These are phyloP conservation scores for Troides aeacus DNA, from an alignment of 2,888 invertebrate genomes.

Conservation along the genomic window DNA sequence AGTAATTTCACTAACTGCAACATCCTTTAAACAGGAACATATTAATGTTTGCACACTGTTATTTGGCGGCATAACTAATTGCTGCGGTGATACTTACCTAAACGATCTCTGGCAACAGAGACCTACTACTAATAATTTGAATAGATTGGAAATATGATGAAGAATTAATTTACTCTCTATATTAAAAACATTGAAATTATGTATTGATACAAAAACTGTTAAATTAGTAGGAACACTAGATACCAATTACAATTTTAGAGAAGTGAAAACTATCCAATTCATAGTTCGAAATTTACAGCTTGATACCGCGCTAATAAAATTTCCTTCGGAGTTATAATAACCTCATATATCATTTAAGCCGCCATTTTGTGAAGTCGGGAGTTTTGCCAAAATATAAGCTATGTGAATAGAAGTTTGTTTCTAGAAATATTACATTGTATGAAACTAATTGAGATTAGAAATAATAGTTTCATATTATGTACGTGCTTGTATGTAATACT, in stretches of 20 bases:
- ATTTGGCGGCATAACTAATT: no score
- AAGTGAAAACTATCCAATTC: conserved; percentile 15
- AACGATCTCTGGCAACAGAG: no score
- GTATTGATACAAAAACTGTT: neutral
- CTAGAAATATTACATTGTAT: neutral
- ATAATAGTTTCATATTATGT: neutral
- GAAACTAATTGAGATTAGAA: conserved; percentile 2
- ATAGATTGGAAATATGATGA: no score
- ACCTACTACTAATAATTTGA: no score
- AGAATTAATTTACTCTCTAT: no score
- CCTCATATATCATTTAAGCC: conserved; percentile 21
- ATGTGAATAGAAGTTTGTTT: conserved; percentile 7
- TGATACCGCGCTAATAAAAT: conserved; percentile 24
- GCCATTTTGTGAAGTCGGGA: conserved; percentile 21
- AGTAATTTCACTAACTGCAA: no score
- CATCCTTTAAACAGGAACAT: no score
- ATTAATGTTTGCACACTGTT: no score
- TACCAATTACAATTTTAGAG: neutral
- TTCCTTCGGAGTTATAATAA: conserved; percentile 26
- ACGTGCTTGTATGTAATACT: no score
- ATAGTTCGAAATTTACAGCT: conserved; percentile 22
- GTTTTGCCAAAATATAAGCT: conserved; percentile 28
- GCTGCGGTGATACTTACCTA: no score
- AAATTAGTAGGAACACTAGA: neutral
- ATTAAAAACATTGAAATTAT: no score